Evolutionary conservation across 2,888 invertebrate genomes (phyloP).

Genomic region (Cepaea hortensis): DNA sequence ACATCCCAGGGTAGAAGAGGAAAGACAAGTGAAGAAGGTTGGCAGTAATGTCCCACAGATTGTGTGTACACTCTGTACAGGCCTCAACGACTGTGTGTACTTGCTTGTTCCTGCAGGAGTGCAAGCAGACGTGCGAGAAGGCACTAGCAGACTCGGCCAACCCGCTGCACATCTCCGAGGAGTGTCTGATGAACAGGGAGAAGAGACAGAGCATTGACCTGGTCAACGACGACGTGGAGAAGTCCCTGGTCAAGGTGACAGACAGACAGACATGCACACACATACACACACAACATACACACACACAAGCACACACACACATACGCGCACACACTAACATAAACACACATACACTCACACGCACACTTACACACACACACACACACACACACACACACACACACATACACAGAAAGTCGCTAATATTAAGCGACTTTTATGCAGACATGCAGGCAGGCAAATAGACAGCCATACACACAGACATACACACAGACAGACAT

Average conservation of each 20-base stretch:
- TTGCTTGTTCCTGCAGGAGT: constrained; percentile 77
- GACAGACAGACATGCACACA: background rate
- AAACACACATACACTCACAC: background rate
- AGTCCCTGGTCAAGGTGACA: constrained; percentile 82
- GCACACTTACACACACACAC: background rate
- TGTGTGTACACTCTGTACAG: background rate
- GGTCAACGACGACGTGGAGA: constrained; percentile 93
- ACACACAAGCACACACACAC: background rate
- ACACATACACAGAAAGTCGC: background rate
- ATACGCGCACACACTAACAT: background rate
- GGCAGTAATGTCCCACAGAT: background rate
- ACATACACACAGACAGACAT: background rate
- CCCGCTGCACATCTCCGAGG: constrained; percentile 92
- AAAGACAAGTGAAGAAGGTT: background rate
- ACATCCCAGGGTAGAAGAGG: background rate
- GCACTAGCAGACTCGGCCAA: constrained; percentile 87
- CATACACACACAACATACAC: background rate
- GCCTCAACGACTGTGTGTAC: background rate
- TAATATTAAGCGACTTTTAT: background rate
- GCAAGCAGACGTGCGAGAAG: constrained; percentile 80
- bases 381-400: background rate
- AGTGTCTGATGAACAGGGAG: constrained; percentile 94
- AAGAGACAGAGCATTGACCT: constrained; percentile 91
- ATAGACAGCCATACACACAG: too few relatives aligned
- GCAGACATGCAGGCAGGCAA: too few relatives aligned